phyloP scores from a whole-genome alignment of 2,888 invertebrate species.

The Seira sanloemensis region DNA sequence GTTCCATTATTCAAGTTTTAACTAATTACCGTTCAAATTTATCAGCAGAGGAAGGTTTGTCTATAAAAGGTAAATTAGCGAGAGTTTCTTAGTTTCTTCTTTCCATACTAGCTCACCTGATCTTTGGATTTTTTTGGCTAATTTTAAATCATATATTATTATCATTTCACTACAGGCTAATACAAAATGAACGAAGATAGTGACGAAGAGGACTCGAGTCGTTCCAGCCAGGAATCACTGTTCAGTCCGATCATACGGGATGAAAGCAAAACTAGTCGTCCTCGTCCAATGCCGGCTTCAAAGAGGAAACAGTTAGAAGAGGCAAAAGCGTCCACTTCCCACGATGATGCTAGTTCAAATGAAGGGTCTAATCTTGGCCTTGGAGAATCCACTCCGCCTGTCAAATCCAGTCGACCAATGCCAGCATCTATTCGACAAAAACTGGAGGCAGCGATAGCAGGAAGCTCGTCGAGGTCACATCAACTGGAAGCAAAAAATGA shows the following conservation, averaged over 20 bases:
- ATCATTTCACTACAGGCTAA: no score
- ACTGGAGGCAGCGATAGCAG: background rate
- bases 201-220: background rate
- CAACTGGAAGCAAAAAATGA: background rate
- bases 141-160: background rate
- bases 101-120: no score
- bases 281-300: constrained; percentile 36
- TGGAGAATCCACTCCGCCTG: background rate
- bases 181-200: background rate
- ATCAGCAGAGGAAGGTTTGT: no score
- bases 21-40: no score
- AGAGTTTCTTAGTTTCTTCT: no score
- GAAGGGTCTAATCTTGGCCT: background rate
- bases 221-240: no score
- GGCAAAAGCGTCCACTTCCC: background rate
- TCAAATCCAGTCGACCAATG: constrained; percentile 21
- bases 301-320: constrained; percentile 12
- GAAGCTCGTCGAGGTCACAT: background rate
- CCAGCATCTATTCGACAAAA: constrained; percentile 22
- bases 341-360: background rate
- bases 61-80: no score
- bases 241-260: no score
- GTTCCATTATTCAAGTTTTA: no score
- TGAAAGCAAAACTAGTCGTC: background rate
- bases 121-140: background rate